These are phyloP conservation scores for Vidua chalybeata DNA, from an alignment of 2,113 vertebrate genomes.

Conservation along the genomic window DNA sequence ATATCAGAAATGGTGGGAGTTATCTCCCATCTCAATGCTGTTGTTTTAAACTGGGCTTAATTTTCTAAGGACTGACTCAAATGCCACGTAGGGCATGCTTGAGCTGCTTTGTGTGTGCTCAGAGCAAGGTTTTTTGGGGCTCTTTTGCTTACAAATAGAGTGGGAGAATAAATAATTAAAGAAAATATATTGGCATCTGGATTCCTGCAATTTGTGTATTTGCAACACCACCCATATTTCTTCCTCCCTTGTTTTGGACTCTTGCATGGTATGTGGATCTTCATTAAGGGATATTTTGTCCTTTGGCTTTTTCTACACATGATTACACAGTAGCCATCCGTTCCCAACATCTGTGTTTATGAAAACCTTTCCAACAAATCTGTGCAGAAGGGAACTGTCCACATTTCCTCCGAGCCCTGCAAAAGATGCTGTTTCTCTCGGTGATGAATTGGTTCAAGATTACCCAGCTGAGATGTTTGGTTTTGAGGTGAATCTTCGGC, in stretches of 20 bases:
- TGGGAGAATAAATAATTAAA: neutral
- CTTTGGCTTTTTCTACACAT: slow-evolving; percentile 51
- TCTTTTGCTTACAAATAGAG: neutral
- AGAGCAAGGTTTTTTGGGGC: neutral
- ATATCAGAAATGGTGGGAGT: neutral
- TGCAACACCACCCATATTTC: neutral
- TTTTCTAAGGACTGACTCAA: neutral
- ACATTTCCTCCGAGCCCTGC: neutral
- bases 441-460: neutral
- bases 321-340: slow-evolving; percentile 69
- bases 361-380: slow-evolving; percentile 58
- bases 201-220: neutral
- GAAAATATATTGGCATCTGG: neutral
- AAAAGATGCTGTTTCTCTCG: neutral
- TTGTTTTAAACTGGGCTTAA: neutral
- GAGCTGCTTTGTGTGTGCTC: neutral
- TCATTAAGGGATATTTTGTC: slow-evolving; percentile 45
- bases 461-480: neutral
- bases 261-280: slow-evolving; percentile 12
- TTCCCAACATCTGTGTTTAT: slow-evolving; percentile 71
- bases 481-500: neutral
- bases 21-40: neutral
- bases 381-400: slow-evolving; percentile 50
- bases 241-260: slow-evolving; percentile 32
- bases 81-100: neutral